Base-by-base conservation (phyloP, 2,113 vertebrate species). In the Dinomys branickii region DNA sequence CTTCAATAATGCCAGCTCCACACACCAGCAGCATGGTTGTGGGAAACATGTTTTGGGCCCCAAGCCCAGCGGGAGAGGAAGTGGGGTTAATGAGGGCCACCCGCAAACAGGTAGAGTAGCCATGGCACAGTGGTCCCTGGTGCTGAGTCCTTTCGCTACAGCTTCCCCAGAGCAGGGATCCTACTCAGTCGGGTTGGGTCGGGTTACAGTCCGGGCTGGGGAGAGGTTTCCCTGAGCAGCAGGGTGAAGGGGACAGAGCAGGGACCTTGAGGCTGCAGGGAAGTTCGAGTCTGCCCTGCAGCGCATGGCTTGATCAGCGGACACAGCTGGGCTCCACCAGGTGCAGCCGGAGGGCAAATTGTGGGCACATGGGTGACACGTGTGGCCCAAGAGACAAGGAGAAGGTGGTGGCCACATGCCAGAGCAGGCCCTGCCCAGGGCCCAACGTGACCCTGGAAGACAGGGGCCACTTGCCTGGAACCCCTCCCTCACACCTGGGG, bases 361-460 rank as follows among this genome's bases (percentile, higher is more conserved):
- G 65, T 75, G 95, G 90, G 50, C 85, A 95, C 30, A 2, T 1
- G 54, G 44, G 75, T 69, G 94, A 90, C 0, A 0, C 11, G n/a
- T 2, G 3, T 77, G 65, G 80, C 86, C 41, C 0, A 1, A 77
- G 77, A 65, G 44, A 90, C 86, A 93, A 93, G 93, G 94, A 90
- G 91, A 78, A 94, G 83, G 54, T 91, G 86, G 91, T 84, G 77
- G 96, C 63, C 85, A 59, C 75, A 92, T 47, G 83, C 35, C 90
- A 78, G 69, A 65, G 26, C 10, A 63, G 61, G 69, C 52, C 61
- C 22, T 33, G 35, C 93, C 65, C 22, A 24, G 50, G 90, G n/a
- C 41, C 54, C 47, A n/a, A 30, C 4, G 44, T 12, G 54, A 84
- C 54, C 52, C 82, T 24, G 81, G 71, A 90, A 83, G 47, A 26